Evolutionary conservation across 2,797 vertebrate genomes (phyloP).

Genomic region (Sebastes vulpes): DNA sequence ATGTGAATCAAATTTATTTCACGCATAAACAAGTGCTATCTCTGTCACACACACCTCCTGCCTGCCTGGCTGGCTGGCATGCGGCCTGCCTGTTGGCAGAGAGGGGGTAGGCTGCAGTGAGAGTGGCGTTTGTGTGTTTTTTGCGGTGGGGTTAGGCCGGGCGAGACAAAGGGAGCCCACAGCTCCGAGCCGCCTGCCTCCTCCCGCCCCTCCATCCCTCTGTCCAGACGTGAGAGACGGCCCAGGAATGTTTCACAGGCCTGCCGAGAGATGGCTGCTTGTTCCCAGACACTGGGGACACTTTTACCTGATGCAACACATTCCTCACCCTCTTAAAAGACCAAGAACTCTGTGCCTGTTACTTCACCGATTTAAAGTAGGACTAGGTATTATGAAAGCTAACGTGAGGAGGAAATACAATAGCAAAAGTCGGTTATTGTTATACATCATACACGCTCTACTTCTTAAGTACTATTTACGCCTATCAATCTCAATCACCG

Average conservation of each 20-base stretch:
- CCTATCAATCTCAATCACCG: constrained; percentile 54
- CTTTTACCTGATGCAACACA: constrained; percentile 79
- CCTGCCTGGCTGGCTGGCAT: constrained; percentile 45
- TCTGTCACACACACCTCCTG: constrained; percentile 41
- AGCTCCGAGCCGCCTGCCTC: constrained; percentile 60
- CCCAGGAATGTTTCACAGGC: constrained; percentile 88
- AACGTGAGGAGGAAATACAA: not conserved
- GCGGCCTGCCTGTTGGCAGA: constrained; percentile 64
- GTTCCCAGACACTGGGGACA: constrained; percentile 75
- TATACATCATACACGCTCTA: not conserved
- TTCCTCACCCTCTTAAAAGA: constrained; percentile 62
- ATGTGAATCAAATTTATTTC: constrained; percentile 51
- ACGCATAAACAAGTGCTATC: constrained; percentile 49
- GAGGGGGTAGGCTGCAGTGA: constrained; percentile 44
- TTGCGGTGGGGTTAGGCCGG: constrained; percentile 57
- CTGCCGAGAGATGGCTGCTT: constrained; percentile 86
- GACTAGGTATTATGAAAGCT: not conserved
- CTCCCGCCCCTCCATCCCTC: constrained; percentile 50
- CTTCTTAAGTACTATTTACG: constrained; percentile 28
- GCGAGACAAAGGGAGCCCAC: constrained; percentile 85
- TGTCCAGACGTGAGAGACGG: constrained; percentile 83
- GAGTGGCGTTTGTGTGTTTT: constrained; percentile 70
- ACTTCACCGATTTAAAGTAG: not conserved
- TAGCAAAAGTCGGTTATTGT: not conserved
- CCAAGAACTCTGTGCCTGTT: not conserved